Base-by-base conservation (phyloP, 2,797 vertebrate species). In the Anguilla obscura region DNA sequence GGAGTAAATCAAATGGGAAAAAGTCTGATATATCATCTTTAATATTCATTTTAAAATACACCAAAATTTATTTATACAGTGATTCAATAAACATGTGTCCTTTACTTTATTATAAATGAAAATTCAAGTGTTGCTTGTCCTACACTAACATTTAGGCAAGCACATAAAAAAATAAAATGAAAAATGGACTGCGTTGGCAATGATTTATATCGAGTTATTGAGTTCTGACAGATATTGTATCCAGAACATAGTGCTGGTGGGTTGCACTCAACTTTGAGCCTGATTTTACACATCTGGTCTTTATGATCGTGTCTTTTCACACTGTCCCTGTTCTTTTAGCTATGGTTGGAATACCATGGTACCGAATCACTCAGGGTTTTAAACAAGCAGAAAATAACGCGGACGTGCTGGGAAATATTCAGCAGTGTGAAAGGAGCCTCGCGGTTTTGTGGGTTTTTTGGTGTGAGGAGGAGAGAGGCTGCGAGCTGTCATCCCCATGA, bases 401-500 rank as follows among this genome's bases (percentile, higher is more conserved):
- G 33, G 36, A 79, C 36, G 27, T 40, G 14, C 6, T 7, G 12
- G 74, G 33, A 8, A 71, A 40, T 40, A 45, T 24, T 45, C 36
- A 18, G 33, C 33, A 7, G 7, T 18, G 74, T 21, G 12, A 91
- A 94, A 93, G 89, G 14, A 90, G 90, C 90, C 76, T 92, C 93
- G 94, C 96, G 95, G 93, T 91, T 71, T 91, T 71, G 18, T 18
- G 5, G 74, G 87, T 89, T 91, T 92, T 93, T 94, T 94, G 95
- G 95, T 93, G 94, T 89, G 71, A 94, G 92, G 92, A 93, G 93
- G 91, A 92, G 90, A 91, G 91, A 92, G 92, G 92, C 95, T 93
- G 86, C 91, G 90, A 95, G 92, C 95, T 96, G 95, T 95, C 95
- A 94, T 91, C 93, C 90, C 92, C 93, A 93, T 94, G 94, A 95